Conservation (phyloP, 2,797 vertebrate species). For the Epinephelus awoara region DNA sequence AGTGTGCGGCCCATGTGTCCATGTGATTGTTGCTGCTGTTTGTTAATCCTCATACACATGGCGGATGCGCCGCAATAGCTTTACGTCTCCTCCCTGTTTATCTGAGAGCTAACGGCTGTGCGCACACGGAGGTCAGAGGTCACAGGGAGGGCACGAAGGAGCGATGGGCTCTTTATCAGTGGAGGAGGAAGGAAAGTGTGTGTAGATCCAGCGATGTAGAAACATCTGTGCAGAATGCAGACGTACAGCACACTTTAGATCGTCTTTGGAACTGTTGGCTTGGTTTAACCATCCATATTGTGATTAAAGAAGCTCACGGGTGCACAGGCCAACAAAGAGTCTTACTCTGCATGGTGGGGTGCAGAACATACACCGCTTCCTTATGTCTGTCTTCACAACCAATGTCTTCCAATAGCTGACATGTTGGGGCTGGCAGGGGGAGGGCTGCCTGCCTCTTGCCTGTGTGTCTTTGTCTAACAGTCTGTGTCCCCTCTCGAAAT, state of each 20-base stretch:
- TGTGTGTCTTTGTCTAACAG: too few relatives aligned
- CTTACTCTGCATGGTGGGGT: too few relatives aligned
- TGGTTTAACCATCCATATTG: not conserved
- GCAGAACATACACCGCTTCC: not conserved
- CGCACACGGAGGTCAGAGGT: constrained; percentile 22
- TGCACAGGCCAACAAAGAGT: too few relatives aligned
- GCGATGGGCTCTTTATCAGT: not conserved
- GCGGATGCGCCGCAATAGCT: not conserved
- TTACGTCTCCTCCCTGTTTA: constrained; percentile 21
- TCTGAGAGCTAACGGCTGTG: constrained; percentile 5
- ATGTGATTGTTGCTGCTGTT: not conserved
- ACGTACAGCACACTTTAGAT: too few relatives aligned
- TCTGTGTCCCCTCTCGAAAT: too few relatives aligned
- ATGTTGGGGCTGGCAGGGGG: too few relatives aligned
- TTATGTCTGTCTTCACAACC: too few relatives aligned
- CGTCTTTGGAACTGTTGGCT: not conserved
- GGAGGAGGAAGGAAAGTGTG: not conserved
- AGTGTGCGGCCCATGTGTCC: constrained; percentile 35
- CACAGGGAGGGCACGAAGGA: not conserved
- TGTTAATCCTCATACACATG: not conserved
- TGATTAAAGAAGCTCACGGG: not conserved
- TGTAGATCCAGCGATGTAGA: not conserved
- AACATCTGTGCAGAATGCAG: not conserved
- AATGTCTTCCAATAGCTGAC: too few relatives aligned
- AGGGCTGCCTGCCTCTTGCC: too few relatives aligned